Base-by-base conservation (phyloP, 2,797 vertebrate species). In the Ctenochaetus hawaiiensis region DNA sequence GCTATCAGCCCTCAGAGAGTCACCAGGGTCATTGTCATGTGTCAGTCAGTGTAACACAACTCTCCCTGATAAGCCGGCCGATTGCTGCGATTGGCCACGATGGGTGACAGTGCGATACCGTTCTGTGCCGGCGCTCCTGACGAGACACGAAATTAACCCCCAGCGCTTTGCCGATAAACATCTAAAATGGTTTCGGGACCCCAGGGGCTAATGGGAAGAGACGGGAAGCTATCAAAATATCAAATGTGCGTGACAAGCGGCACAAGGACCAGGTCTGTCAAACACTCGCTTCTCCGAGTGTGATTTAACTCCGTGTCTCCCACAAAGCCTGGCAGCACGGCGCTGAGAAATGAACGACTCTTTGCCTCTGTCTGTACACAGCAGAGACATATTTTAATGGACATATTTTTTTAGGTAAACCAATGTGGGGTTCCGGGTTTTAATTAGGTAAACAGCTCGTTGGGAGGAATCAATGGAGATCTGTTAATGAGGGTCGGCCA, bases 121-220 rank as follows among this genome's bases (percentile, higher is more conserved):
- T 78, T 89, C 87, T 84, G 83, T 80, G 82, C 75, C 61, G 63
- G 85, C 81, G 84, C 89, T 90, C 82, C 90, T 89, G 93, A 93
- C 90, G 88, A 91, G 92, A 92, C 92, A 93, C 80, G 83, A 89
- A 94, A 95, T 95, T 92, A 94, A 95, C 94, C 93, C 93, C 92
- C 87, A 91, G 89, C 77, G 84, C 91, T 91, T 90, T 86, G 82
- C 80, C 76, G 94, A 95, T 94, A 94, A 94, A 94, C 93, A 95
- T 95, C 93, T 95, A 93, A 95, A 95, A 94, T 91, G 94, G 92
- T 95, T 94, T 93, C 83, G 72, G 85, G 86, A 90, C 93, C 93
- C 91, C 82, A 57, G 88, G 90, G 93, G 91, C 93, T 93, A 94
- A 94, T 93, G 91, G 93, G 87, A 92, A 93, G 92, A 93, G 93